Evolutionary conservation across 2,113 vertebrate species (phyloP), one percentile per base, ranked within the genome.

Genomic region (Spermophilus dauricus): DNA sequence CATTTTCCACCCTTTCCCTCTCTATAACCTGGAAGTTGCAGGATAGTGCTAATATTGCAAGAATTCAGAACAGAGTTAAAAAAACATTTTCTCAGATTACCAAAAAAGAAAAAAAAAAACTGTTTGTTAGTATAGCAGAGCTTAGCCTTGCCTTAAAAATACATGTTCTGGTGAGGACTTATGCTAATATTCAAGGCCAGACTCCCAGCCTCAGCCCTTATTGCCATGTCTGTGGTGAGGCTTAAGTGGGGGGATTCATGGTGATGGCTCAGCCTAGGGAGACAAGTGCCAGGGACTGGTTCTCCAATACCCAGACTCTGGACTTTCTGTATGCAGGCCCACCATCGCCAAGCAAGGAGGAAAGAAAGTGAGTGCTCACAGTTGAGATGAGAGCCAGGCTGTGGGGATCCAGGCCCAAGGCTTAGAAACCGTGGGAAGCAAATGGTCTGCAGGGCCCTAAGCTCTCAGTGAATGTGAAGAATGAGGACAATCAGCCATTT

Each of bases 301-400:
- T 13, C 20, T 37, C 11, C 32, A 5, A 24, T 12, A 30, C 51
- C 45, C 51, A 34, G 7, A 69, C 8, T 30, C 73, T 28, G 16
- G 53, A 22, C 51, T 12, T 20, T 45, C 45, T 11, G 5, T 4
- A 18, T 34, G 48, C 18, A 34, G 73, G 53, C 1, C 2, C 58
- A 63, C 18, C 1, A 0, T 14, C 12, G 17, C 18, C 16, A 2
- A 0, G 0, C 28, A 30, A 70, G 39, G n/a, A 67, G 39, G 65
- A 56, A 11, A 69, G 56, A 53, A 4, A 5, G 9, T 4, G 34
- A 42, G 42, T 4, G 37, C 17, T 13, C 24, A 0, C 0, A 0
- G 69, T 42, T 18, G 42, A 24, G 7, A n/a, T 4, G 37, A n/a
- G 65, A 28, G 5, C 45, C 37, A 28, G 37, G 56, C 11, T 20